phyloP scores from a whole-genome alignment of 2,888 invertebrate genomes.

The Morpho deidamia region DNA sequence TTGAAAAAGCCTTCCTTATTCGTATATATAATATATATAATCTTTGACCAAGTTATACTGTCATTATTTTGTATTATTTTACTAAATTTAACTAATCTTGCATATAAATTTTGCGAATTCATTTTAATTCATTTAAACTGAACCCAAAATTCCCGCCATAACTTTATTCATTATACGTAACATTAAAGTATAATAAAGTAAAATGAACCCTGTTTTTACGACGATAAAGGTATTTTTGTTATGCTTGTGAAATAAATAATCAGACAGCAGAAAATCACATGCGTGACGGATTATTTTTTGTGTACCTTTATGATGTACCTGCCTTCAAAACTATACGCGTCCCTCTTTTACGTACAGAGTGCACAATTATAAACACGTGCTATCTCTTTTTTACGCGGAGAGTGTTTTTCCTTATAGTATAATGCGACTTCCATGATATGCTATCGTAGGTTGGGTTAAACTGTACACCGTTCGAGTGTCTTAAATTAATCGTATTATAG shows the following conservation, averaged over 20 bases:
- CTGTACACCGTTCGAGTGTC: conserved; percentile 27
- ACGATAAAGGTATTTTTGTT: conserved; percentile 4
- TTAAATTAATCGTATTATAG: conserved; percentile 47
- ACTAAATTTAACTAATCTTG: no score
- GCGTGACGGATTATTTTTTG: conserved; percentile 41
- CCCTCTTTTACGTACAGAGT: conserved; percentile 16
- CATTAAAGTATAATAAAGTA: background rate
- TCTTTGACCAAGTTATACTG: no score
- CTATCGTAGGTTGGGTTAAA: conserved; percentile 25
- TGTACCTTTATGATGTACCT: conserved; percentile 20
- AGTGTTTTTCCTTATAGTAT: conserved; percentile 40
- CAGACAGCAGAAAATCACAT: conserved; percentile 28
- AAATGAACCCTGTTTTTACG: background rate
- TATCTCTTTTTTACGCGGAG: conserved; percentile 38
- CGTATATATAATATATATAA: no score
- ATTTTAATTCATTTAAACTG: no score
- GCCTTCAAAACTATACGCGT: conserved; percentile 16
- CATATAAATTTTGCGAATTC: no score
- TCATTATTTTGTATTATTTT: no score
- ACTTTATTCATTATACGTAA: background rate
- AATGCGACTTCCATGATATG: conserved; percentile 38
- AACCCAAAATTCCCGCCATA: no score
- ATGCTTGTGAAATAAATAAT: conserved; percentile 7
- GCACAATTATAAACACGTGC: conserved; percentile 7
- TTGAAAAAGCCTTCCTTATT: no score